Evolutionary conservation across 2,888 invertebrate genomes (phyloP), one percentile per base, ranked within the genome.

Genomic region (Galerucella pusilla): DNA sequence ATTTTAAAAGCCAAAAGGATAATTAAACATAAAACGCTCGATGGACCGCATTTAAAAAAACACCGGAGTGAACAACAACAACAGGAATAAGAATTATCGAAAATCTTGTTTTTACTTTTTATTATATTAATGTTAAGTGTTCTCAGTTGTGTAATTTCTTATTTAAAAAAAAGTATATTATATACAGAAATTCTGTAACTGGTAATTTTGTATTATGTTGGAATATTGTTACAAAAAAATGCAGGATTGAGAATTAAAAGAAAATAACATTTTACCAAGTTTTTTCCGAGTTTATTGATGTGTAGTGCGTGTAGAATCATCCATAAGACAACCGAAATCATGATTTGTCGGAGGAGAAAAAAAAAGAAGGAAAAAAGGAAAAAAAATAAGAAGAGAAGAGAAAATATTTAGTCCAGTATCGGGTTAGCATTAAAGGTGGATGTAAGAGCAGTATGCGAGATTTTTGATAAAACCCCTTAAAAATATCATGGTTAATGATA

Each of bases 1-100:
- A 86, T 86, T 79, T 82, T 88, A 71, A 88, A 88, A 81, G 85
- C 87, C 0, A 88, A 87, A 81, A 83, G 88, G 71, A 88, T 88
- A 72, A 80, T 82, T 75, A 83, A 85, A 79, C 86, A 86, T 81
- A 87, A 87, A 82, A 81, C 78, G 75, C 61, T 74, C 52, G 79
- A 79, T 20, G 84, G 81, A 35, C 83, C 82, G n/a, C 85, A 84
- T 65, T 35, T 78, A 25, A 87, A 87, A 80, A 86, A 85, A 80
- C 68, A 78, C 65, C 84, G 84, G 82, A 70, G 71, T 75, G 78
- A 77, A 65, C 66, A 75, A 25, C 63, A 76, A 60, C 66, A 75
- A n/a, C 64, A 76, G 54, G 68, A 69, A 66, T 61, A 66, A 20
- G 25, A 54, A 42, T 35, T 65, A 45, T 65, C 20, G 7, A 68